Conservation (phyloP, 37 sponge, comb jelly and placozoan genomes). For the Amphimedon queenslandica region DNA sequence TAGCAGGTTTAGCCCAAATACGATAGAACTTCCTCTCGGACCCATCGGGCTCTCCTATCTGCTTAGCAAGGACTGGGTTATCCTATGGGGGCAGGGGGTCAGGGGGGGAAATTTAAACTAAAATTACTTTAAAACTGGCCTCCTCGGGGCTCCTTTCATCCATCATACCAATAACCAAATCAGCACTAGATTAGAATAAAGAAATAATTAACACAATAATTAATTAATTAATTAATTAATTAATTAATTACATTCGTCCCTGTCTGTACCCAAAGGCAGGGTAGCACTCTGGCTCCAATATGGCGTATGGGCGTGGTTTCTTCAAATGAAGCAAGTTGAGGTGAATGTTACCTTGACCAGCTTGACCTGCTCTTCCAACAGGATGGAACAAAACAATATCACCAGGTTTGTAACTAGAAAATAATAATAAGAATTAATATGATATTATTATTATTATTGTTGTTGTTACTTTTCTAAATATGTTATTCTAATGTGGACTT, state of each 20-base stretch:
- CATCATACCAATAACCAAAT: background rate
- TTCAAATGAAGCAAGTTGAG: constrained; percentile 27
- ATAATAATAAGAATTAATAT: background rate
- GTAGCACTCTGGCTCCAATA: constrained; percentile 22
- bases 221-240: no score
- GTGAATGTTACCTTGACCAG: background rate
- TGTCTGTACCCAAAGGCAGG: background rate
- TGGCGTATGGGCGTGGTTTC: constrained; percentile 35
- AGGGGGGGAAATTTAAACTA: background rate
- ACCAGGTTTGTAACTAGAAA: constrained; percentile 25
- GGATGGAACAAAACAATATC: constrained; percentile 43
- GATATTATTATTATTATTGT: background rate
- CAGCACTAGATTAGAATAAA: background rate
- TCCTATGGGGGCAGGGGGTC: background rate
- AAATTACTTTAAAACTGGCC: background rate
- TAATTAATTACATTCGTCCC: background rate
- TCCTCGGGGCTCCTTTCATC: background rate
- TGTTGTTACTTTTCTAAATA: background rate
- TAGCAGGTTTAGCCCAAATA: background rate
- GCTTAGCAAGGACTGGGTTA: background rate
- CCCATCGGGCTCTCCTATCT: background rate
- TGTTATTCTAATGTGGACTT: background rate
- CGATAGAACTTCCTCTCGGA: background rate
- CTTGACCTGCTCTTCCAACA: background rate
- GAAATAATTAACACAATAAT: background rate